Evolutionary conservation across 2,888 invertebrate genomes (phyloP).

Genomic region (Diogma glabrata): DNA sequence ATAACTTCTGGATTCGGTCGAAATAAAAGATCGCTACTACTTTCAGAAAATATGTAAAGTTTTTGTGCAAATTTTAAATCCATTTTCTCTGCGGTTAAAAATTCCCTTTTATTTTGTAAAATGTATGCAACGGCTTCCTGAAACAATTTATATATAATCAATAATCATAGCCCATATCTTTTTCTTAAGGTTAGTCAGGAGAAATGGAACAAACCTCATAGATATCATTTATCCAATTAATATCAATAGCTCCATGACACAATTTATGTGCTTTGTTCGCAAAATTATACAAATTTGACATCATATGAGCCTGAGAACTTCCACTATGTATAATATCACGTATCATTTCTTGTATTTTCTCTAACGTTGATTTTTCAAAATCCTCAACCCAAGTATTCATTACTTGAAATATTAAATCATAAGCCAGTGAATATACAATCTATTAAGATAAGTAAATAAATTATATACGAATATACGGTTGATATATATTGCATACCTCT

Average conservation of each 20-base stretch:
- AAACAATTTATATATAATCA: background rate
- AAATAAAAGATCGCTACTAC: background rate
- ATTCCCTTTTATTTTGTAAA: background rate
- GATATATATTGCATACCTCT: background rate
- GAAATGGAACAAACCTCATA: background rate
- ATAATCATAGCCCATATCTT: no score
- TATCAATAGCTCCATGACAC: background rate
- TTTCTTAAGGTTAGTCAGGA: background rate
- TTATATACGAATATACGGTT: background rate
- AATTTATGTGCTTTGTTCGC: background rate
- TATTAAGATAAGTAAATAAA: background rate
- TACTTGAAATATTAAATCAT: slow-evolving; percentile 6
- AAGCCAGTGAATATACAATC: background rate
- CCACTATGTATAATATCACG: slow-evolving; percentile 5
- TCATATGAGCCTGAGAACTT: slow-evolving; percentile 6
- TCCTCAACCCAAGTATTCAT: slow-evolving; percentile 5
- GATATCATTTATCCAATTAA: slow-evolving; percentile 6
- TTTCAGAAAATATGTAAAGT: slow-evolving; percentile 4
- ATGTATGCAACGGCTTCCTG: background rate
- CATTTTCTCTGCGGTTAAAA: background rate
- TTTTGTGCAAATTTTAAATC: background rate
- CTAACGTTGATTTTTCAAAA: slow-evolving; percentile 4
- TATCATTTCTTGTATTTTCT: slow-evolving; percentile 3
- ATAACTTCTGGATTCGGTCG: background rate
- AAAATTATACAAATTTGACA: slow-evolving; percentile 7